Conservation (phyloP, 2,113 vertebrate genomes). For the Chlamydotis undulata region DNA sequence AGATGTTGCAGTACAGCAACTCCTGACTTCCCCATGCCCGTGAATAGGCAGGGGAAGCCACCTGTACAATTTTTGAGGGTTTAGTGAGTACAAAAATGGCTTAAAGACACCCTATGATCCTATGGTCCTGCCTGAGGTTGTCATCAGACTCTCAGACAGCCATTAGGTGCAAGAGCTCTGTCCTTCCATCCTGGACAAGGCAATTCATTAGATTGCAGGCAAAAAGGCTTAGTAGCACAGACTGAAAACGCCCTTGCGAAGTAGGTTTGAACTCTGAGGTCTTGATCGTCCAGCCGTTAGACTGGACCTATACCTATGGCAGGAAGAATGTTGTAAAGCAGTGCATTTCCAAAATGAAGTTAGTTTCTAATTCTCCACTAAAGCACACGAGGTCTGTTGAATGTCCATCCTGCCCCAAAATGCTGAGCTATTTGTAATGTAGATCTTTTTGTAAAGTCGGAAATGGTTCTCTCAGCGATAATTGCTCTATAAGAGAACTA, state of each 20-base stretch:
- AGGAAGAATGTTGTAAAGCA: neutral
- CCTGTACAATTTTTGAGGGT: neutral
- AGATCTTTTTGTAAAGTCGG: neutral
- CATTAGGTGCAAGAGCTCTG: neutral
- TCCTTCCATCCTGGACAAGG: neutral
- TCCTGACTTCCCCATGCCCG: neutral
- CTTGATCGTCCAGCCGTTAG: neutral
- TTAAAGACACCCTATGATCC: neutral
- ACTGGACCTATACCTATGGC: neutral
- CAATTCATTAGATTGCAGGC: neutral
- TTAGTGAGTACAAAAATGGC: neutral
- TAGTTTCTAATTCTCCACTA: neutral
- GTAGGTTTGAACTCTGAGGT: neutral
- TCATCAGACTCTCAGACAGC: neutral
- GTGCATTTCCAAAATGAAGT: neutral
- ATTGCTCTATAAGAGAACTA: neutral
- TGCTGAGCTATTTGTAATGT: neutral
- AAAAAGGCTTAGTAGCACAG: neutral
- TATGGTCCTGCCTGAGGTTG: neutral
- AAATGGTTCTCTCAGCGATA: neutral
- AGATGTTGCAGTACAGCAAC: neutral
- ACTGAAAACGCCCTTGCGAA: neutral
- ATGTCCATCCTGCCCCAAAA: neutral
- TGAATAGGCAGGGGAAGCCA: neutral
- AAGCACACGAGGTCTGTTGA: neutral